Base-by-base conservation (phyloP, 2,888 invertebrate genomes). In the Epiblema foenella region DNA sequence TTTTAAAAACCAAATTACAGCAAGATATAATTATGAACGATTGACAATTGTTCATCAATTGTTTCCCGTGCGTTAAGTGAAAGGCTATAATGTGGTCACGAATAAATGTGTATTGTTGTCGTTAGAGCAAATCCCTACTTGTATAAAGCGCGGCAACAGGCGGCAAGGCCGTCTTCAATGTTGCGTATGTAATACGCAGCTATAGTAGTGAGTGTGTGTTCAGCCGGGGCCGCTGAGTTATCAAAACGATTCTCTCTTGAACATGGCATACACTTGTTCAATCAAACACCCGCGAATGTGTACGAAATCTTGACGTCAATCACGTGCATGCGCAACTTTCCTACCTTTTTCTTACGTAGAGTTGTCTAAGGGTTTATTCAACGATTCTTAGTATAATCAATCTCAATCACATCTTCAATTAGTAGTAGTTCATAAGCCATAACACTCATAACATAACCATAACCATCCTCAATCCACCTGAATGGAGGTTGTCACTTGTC, bases 111-210 rank as follows among this genome's bases (percentile, higher is more conserved):
- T 71, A 68, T 72, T 83, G 66, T 79, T 75, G 78, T 75, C 83
- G 83, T 78, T 59, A 70, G 75, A 76, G 76, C 72, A 79, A 76
- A 29, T 74, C 76, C 42, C 46, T n/a, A 46, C 46, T n/a, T n/a
- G 77, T 77, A 81, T 78, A 74, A 79, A 76, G 81, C 81, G 77
- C 83, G 82, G 83, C 86, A 89, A 86, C 86, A 81, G 80, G 83
- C 86, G 73, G 80, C 90, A 90, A 93, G 90, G 91, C 89, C 91
- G 87, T 79, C 82, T 77, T 87, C 88, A 89, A 89, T 90, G 90
- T 85, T 87, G 88, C 85, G 81, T 79, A 79, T 78, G 79, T 81
- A 81, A 76, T 83, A 79, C 77, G 74, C 75, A 74, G 75, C 46
- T 60, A 49, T 66, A 67, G 69, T 56, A 76, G 77, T 74, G 73